phyloP scores from a whole-genome alignment of 2,797 vertebrate species.

The Coluber constrictor region DNA sequence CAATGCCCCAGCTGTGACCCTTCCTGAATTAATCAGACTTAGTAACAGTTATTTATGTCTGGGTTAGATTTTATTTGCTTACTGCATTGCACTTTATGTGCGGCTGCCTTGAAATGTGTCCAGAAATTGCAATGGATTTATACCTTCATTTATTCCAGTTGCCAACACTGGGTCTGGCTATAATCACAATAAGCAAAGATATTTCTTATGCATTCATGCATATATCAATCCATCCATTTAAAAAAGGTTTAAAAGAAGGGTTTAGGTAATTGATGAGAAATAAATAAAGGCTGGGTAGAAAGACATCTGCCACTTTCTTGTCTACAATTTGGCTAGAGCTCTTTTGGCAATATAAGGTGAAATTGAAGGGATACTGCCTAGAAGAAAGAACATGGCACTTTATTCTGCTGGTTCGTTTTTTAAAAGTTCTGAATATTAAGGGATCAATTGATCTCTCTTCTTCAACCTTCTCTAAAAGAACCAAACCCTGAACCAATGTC shows the following conservation, averaged over 20 bases:
- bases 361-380: background rate
- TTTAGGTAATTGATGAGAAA: background rate
- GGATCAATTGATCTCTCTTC: background rate
- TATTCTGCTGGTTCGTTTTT: background rate
- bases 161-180: background rate
- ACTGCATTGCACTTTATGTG: background rate
- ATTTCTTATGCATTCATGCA: background rate
- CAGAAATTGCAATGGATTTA: background rate
- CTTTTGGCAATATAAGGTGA: background rate
- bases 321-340: background rate
- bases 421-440: background rate
- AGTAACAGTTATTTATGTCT: background rate
- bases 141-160: background rate
- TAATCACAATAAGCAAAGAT: background rate
- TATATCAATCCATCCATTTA: background rate
- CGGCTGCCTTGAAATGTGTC: background rate
- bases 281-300: background rate
- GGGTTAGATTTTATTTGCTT: background rate
- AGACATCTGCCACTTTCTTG: background rate
- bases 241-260: background rate
- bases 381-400: background rate
- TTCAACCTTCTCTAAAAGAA: background rate
- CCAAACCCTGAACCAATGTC: background rate
- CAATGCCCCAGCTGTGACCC: background rate
- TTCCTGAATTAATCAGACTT: background rate